Evolutionary conservation across 92 coral and sea anemone genomes (phyloP), one percentile per base, ranked within the genome.

Genomic region (Epizoanthus illoricatus): DNA sequence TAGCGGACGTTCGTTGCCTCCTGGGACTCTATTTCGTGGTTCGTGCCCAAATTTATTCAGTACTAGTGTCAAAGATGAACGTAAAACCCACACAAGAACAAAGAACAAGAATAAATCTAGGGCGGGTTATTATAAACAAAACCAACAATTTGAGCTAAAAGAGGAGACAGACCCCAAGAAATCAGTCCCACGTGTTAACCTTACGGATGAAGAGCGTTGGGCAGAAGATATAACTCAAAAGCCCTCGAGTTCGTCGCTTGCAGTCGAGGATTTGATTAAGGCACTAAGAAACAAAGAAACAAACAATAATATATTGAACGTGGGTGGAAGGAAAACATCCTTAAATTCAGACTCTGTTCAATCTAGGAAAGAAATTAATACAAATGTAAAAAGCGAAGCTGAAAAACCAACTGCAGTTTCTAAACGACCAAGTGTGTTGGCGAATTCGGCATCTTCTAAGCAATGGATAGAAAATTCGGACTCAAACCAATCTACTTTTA

Each of bases 181-280:
- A 64, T 41, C 72, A 13, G 82, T 21, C 5, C 61, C 15, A 21
- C 40, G 17, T 10, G 56, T 52, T 58, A n/a, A 42, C 10, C 41
- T 62, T 5, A 45, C 54, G 6, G 40, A 67, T 41, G 72, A 68
- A 33, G 63, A 73, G 73, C 84, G 59, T 74, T 41, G 69, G n/a
- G 83, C 85, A 81, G 90, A 89, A 83, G 90, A 80, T 85, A 69
- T 82, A 71, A 28, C 24, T 19, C 74, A 7, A 42, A 71, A 73
- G 52, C 15, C 60, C 45, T 55, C 74, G 11, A 71, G 13, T 69
- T 74, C 75, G 60, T 68, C 66, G 39, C 76, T 89, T 12, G 76
- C 82, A 11, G 75, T 87, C 5, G 92, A 92, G 24, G 92, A 91
- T 49, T 85, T 87, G 33, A 88, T 92, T 20, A 72, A 76, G n/a